Evolutionary conservation across 23 tunicate species (phyloP), one percentile per base, ranked within the genome.

Genomic region (Botrylloides violaceus): DNA sequence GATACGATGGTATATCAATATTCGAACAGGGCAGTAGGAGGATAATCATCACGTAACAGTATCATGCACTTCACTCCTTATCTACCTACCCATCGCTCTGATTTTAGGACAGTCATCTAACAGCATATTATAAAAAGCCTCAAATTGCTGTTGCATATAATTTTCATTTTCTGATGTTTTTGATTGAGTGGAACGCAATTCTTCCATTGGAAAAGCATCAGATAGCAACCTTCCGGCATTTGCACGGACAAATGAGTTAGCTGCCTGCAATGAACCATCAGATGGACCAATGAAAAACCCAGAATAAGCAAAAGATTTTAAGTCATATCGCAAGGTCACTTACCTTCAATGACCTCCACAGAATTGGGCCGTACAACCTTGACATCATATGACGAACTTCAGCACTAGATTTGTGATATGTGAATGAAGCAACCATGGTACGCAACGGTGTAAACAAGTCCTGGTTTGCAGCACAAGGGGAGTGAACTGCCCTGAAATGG

Each of bases 301-400:
- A n/a, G n/a, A n/a, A n/a, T n/a, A n/a, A n/a, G n/a, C n/a, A n/a
- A n/a, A n/a, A n/a, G n/a, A 9, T 15, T 43, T 15, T 7, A 15
- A 9, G 15, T 43, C 9, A 43, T 15, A 43, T 15, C 53, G 53
- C n/a, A n/a, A n/a, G n/a, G n/a, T n/a, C 62, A 58, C 62, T 7
- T 37, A 85, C 94, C 81, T 85, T 87, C 47, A 87, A 59, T 0
- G 95, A 76, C 38, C 95, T 80, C 95, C 95, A 87, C n/a, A 87
- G 75, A 30, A 87, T 87, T 0, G 95, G 95, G 43, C 61, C 71
- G 56, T 87, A 87, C 59, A 80, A 36, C 19, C 86, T 59, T 27
- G 80, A 66, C 18, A 87, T 29, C 95, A 87, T 80, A 53, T 80
- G 82, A 29, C 77, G 78, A 35, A 76, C 84, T 59, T 65, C 82